Evolutionary conservation across 2,797 vertebrate genomes (phyloP), one percentile per base, ranked within the genome.

Genomic region (Uromys caudimaculatus): DNA sequence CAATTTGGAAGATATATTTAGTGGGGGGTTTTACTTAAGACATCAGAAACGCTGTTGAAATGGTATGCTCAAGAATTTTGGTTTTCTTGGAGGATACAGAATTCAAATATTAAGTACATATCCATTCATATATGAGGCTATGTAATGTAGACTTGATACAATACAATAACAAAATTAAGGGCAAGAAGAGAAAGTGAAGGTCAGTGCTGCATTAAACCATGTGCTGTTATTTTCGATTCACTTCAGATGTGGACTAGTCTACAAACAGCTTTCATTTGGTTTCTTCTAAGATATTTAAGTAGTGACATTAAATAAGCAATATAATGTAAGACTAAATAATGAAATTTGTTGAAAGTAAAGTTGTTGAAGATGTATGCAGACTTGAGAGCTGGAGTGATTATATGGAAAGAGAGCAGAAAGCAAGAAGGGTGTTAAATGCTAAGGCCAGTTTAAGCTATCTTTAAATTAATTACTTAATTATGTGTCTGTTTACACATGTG

Each of bases 201-300:
- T 21, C 38, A 17, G 19, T 87, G 11, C 6, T 94, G 44, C 69
- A 64, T 95, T 94, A 92, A 95, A 83, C 88, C 92, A 62, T 35
- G 7, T 87, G 13, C 8, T 89, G 16, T 6, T 91, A 29, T 69
- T 86, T 95, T 92, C 92, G 92, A 78, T 79, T 92, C 88, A 50
- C 87, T 77, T 94, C 12, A 12, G 79, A 23, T 50, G n/a, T 67
- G 6, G 47, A 27, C 21, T 27, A 50, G 50, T 86, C 1, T 79
- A 3, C 67, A 50, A n/a, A 47, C 29, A 32, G 27, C 32, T 7
- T 78, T 14, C 14, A 27, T 86, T 85, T 88, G 41, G 94, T 82
- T 93, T 6, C 35, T 35, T 98, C 54, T 69, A n/a, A 76, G 44
- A 35, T 95, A 56, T 44, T 54, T 4, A 67, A 21, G 23, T 52